phyloP scores from a whole-genome alignment of 2,797 vertebrate genomes.

The Sciaenops ocellatus region DNA sequence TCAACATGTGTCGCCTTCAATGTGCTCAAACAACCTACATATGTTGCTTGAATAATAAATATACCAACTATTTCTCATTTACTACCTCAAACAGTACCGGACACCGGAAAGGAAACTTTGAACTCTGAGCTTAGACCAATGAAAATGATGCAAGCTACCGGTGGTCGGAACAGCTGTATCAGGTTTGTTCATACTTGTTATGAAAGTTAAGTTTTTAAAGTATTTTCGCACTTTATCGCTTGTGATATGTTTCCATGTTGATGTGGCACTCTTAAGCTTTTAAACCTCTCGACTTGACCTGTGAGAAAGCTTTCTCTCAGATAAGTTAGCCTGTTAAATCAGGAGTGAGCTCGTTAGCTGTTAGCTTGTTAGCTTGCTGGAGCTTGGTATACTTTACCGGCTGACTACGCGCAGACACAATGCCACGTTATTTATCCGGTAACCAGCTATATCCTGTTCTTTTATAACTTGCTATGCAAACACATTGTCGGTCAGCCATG shows the following conservation, averaged over 20 bases:
- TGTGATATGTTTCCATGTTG: accelerated
- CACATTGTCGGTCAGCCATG: background rate
- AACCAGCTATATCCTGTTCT: background rate
- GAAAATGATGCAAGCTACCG: constrained; percentile 47
- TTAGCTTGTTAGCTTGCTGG: constrained; percentile 63
- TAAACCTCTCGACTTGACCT: background rate
- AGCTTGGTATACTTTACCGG: background rate
- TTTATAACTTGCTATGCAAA: constrained; percentile 7
- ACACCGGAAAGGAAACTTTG: constrained; percentile 73
- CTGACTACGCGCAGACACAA: background rate
- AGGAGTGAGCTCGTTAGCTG: constrained; percentile 45
- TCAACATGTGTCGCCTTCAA: background rate
- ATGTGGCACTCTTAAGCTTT: too few species aligned
- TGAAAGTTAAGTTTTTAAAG: constrained; percentile 39
- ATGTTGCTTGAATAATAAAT: background rate
- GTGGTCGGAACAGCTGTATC: constrained; percentile 25
- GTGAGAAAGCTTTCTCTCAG: background rate
- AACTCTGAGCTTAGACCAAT: constrained; percentile 72
- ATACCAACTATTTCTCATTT: background rate
- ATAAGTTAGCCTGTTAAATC: constrained; percentile 4
- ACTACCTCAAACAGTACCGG: background rate
- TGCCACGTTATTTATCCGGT: background rate
- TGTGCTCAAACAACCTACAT: accelerated
- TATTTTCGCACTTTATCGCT: accelerated
- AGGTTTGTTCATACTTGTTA: constrained; percentile 58